Evolutionary conservation across 2,797 vertebrate genomes (phyloP).

Genomic region (Acipenser transmontanus): DNA sequence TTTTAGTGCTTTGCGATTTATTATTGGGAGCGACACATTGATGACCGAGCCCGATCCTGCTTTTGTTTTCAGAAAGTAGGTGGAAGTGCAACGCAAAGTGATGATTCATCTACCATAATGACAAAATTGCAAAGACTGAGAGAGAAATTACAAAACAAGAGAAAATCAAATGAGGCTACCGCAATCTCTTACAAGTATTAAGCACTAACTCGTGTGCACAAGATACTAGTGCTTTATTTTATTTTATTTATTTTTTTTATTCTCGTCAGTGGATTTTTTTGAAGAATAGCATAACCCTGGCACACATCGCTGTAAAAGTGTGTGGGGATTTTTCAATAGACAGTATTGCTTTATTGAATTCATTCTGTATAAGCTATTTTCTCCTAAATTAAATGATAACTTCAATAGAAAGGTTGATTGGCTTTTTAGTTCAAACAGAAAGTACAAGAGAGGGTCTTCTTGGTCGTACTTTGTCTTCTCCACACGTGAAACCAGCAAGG

Average conservation of each 20-base stretch:
- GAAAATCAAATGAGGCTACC: too few species aligned
- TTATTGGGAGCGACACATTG: too few species aligned
- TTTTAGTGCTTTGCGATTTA: too few species aligned
- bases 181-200: too few species aligned
- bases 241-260: neutral
- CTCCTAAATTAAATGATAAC: neutral
- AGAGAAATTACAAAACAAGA: too few species aligned
- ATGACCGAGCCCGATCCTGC: too few species aligned
- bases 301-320: neutral
- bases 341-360: neutral
- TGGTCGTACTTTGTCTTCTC: neutral
- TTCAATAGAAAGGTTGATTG: neutral
- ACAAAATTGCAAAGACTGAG: too few species aligned
- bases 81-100: too few species aligned
- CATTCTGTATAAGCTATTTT: neutral
- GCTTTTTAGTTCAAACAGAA: neutral
- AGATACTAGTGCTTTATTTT: neutral
- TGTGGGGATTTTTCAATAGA: neutral
- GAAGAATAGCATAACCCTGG: too few species aligned
- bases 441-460: neutral
- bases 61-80: too few species aligned
- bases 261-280: neutral
- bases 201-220: too few species aligned
- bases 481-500: slow-evolving; percentile 11
- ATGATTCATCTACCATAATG: too few species aligned